Evolutionary conservation across 2,113 vertebrate species (phyloP), one percentile per base, ranked within the genome.

Genomic region (Etheostoma spectabile): DNA sequence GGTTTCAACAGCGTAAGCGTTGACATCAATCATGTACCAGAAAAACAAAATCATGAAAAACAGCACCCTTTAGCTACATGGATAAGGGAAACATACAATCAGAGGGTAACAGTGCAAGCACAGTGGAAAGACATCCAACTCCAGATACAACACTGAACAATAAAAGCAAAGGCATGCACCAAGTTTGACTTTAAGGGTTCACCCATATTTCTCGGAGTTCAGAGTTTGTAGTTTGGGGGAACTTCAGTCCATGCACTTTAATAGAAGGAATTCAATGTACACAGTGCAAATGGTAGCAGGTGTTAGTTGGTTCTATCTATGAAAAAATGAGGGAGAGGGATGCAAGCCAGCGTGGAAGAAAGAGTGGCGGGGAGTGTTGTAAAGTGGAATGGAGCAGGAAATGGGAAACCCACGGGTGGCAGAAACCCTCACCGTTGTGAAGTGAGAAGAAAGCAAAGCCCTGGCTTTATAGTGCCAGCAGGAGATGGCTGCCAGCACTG

Each of bases 401-500:
- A 86, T 68, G 76, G 85, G 86, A 90, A 90, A 89, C 82, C 85
- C 13, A 72, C 89, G 82, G 88, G 92, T 91, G 94, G 94, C 94
- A 95, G 94, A 96, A 89, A 94, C 95, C 96, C 96, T 97, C 97
- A 97, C 97, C 96, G 95, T 97, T 94, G 96, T 96, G 91, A 96
- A 96, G 92, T 92, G 95, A 95, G 96, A 94, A 89, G 96, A 96
- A 96, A 97, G 96, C 95, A 97, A 97, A 97, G 96, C 95, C 93
- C 94, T 96, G 95, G 96, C 96, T 87, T 95, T 96, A 96, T 96
- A 97, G 93, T 96, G 96, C 97, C 96, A 97, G 96, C 96, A 97
- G 94, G 96, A 96, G 95, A 97, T 96, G 92, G 95, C 96, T 68
- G 96, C 96, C 94, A 97, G 94, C 93, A 97, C 95, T 86, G 96